Conservation (phyloP, 1,140 invertebrate genomes). For the Harpegnathos saltator region DNA sequence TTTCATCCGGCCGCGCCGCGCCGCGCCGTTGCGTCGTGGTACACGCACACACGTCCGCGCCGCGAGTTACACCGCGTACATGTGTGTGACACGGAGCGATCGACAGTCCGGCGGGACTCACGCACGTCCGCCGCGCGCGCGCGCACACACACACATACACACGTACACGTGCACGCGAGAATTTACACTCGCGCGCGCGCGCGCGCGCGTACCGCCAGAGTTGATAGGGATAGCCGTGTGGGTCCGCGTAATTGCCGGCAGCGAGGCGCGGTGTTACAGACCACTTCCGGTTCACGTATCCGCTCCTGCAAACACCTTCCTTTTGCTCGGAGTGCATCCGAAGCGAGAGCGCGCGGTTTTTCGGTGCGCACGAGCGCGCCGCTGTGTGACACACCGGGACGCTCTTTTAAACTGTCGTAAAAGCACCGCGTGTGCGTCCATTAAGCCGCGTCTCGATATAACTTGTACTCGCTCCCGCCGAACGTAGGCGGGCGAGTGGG, state of each 20-base stretch:
- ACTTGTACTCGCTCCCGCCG: too few species aligned
- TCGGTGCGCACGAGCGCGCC: background rate
- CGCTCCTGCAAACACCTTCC: conserved; percentile 82
- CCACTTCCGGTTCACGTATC: conserved; percentile 83
- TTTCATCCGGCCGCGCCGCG: conserved; percentile 70
- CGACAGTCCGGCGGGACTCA: too few species aligned
- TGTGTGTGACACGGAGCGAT: background rate
- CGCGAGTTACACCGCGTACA: background rate
- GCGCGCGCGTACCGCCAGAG: conserved; percentile 59
- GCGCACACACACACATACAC: background rate
- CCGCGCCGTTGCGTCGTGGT: conserved; percentile 32
- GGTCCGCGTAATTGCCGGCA: conserved; percentile 81
- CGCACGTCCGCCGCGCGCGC: conserved; percentile 8
- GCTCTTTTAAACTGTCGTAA: too few species aligned
- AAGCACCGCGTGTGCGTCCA: too few species aligned
- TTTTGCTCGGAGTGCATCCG: conserved; percentile 62
- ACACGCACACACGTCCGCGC: conserved; percentile 24
- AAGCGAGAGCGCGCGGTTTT: conserved; percentile 41
- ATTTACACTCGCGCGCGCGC: conserved; percentile 58
- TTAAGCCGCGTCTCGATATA: too few species aligned
- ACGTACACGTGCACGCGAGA: conserved; percentile 29
- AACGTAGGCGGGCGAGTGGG: too few species aligned
- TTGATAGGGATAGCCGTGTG: conserved; percentile 79
- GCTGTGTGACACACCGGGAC: too few species aligned
- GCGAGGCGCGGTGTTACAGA: conserved; percentile 79